phyloP scores from a whole-genome alignment of 2,113 vertebrate species.

The Tenrec ecaudatus region DNA sequence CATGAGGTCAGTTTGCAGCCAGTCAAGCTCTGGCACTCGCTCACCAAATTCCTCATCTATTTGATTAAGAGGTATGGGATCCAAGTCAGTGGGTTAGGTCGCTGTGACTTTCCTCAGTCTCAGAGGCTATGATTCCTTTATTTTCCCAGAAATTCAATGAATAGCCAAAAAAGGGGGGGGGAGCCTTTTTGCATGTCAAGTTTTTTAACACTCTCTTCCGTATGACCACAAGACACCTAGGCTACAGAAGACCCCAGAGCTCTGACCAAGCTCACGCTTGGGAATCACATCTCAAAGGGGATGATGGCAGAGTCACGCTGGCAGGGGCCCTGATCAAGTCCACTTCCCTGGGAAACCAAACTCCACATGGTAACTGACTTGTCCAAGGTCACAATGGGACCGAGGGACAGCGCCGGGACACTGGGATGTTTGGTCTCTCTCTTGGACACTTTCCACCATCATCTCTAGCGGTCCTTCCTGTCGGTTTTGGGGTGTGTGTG shows the following conservation, averaged over 20 bases:
- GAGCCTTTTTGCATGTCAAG: background rate
- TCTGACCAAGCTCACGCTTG: background rate
- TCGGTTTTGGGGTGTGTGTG: background rate
- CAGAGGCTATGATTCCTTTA: background rate
- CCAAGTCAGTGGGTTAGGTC: background rate
- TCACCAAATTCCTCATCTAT: conserved; percentile 18
- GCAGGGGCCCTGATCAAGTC: background rate
- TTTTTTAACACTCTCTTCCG: conserved; percentile 55
- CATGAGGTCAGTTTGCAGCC: conserved; percentile 33
- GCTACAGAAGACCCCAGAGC: background rate
- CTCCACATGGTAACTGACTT: background rate
- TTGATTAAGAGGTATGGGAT: conserved; percentile 28
- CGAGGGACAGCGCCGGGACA: background rate
- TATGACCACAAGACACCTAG: background rate
- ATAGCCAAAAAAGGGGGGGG: background rate
- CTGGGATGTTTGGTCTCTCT: background rate
- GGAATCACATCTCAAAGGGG: conserved; percentile 2
- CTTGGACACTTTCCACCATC: background rate
- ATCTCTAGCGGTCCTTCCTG: background rate
- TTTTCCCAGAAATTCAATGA: conserved; percentile 10
- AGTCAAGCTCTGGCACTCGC: conserved; percentile 49
- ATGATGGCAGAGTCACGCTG: background rate
- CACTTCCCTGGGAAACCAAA: conserved; percentile 25
- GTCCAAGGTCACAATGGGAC: background rate
- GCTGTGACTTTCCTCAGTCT: conserved; percentile 25